Evolutionary conservation across 2,797 vertebrate genomes (phyloP).

Genomic region (Gymnothorax javanicus): DNA sequence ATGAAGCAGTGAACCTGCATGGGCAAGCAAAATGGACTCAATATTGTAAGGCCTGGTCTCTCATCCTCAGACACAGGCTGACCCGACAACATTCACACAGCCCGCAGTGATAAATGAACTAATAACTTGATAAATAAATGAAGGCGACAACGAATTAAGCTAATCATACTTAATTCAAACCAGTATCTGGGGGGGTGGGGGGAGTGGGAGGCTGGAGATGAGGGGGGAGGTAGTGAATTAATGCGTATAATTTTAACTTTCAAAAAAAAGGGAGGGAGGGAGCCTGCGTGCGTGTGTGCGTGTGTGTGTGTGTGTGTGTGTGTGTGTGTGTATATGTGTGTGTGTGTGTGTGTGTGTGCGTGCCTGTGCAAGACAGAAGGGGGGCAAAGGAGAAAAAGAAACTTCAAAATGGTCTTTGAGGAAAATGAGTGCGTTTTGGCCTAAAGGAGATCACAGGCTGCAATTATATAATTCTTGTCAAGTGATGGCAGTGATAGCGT

Average conservation of each 20-base stretch:
- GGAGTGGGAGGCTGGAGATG: neutral
- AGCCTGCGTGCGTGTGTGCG: neutral
- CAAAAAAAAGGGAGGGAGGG: constrained; percentile 53
- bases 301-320: neutral
- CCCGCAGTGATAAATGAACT: neutral
- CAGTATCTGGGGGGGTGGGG: constrained; percentile 6
- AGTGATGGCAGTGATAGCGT: constrained; percentile 87
- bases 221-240: constrained; percentile 51
- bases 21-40: neutral
- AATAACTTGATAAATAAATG: constrained; percentile 7
- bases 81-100: neutral
- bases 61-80: neutral
- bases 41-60: neutral
- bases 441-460: constrained; percentile 82
- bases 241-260: constrained; percentile 69
- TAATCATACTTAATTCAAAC: constrained; percentile 7
- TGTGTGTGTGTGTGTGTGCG: neutral
- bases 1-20: neutral
- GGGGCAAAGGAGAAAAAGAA: constrained; percentile 53
- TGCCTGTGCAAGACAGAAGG: neutral
- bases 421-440: constrained; percentile 64
- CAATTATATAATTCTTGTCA: constrained; percentile 95
- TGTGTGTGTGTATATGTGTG: neutral
- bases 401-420: constrained; percentile 87
- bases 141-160: neutral